phyloP scores from a whole-genome alignment of 1,140 invertebrate genomes.

The Drusus annulatus region DNA sequence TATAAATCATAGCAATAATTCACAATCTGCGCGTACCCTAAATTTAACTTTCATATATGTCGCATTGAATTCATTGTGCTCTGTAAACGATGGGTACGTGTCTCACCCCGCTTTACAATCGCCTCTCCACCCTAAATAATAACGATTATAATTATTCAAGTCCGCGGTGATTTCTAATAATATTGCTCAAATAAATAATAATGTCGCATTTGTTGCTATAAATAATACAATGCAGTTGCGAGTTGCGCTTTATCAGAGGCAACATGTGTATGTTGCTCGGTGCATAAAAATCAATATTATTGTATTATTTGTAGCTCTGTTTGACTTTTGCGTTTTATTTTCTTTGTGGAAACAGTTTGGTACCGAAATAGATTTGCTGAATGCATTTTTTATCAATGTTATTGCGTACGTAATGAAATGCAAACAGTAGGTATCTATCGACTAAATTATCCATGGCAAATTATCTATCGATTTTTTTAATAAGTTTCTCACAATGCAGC shows the following conservation, averaged over 20 bases:
- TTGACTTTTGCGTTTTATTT: too few relatives aligned
- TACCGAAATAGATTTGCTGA: too few relatives aligned
- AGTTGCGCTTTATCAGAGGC: neutral
- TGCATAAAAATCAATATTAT: too few relatives aligned
- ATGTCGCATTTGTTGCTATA: slow-evolving; percentile 51
- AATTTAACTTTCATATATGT: slow-evolving; percentile 54
- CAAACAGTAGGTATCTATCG: too few relatives aligned
- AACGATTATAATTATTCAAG: slow-evolving; percentile 42
- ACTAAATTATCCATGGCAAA: too few relatives aligned
- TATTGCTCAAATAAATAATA: slow-evolving; percentile 46
- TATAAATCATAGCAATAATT: slow-evolving; percentile 55
- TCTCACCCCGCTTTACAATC: slow-evolving; percentile 34
- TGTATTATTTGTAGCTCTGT: too few relatives aligned
- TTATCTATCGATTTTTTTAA: too few relatives aligned
- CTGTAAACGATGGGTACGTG: slow-evolving; percentile 46
- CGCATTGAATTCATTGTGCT: slow-evolving; percentile 55
- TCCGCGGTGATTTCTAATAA: slow-evolving; percentile 50
- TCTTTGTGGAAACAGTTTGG: too few relatives aligned
- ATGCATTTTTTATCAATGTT: too few relatives aligned
- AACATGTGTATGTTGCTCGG: too few relatives aligned
- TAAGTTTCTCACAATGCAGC: too few relatives aligned
- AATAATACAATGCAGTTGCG: slow-evolving; percentile 38
- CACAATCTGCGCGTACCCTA: slow-evolving; percentile 38
- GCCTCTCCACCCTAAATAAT: slow-evolving; percentile 34
- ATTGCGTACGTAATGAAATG: too few relatives aligned